Base-by-base conservation (phyloP, 1,140 invertebrate genomes). In the Delia radicum region DNA sequence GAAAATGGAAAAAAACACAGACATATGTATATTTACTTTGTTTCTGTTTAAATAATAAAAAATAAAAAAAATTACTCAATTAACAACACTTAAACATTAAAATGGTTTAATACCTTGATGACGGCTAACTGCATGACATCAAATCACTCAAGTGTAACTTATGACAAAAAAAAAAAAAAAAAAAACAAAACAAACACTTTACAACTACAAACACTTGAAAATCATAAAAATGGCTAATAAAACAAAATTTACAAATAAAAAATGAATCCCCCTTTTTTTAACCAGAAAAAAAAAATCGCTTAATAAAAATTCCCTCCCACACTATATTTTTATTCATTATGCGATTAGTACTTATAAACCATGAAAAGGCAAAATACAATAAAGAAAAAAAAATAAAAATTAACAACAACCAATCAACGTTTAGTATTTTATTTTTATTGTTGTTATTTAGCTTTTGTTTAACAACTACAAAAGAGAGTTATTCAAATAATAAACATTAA, bases 381-480 rank as follows among this genome's bases (percentile, higher is more conserved):
- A n/a, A n/a, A 24, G 10, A 10, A 27, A 10, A 27, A 63, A n/a
- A n/a, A n/a, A n/a, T n/a, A 21, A 31, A n/a, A 63, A 63, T 29
- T 37, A 69, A 31, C 29, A 69, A 31, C 29, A 69, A 69, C 29
- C 65, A 69, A 69, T 69, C 65, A 69, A 37, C 65, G 65, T 69
- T 69, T 69, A 69, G 65, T 33, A 7, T 55, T 24, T 69, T 37
- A 21, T 33, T 69, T 15, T 69, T 18, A 29, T 8, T 69, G 65
- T 69, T 69, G 65, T 33, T 65, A 27, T 13, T 18, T 61, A 10
- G 3, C 62, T n/a, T 63, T 63, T 29, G 62, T 63, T 69, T 18
- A 37, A 21, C 65, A 33, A 21, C n/a, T 33, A 33, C 63, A 67
- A 29, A 18, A 69, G 65, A 69, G 65, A 8, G 24, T 63, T 63